A percentile compares a stretch with the other conserved stretches of the same genome.
These are phyloP conservation scores for Sabellastarte sp. DNA, from an alignment of 2,888 invertebrate species.

Conservation along the genomic window DNA sequence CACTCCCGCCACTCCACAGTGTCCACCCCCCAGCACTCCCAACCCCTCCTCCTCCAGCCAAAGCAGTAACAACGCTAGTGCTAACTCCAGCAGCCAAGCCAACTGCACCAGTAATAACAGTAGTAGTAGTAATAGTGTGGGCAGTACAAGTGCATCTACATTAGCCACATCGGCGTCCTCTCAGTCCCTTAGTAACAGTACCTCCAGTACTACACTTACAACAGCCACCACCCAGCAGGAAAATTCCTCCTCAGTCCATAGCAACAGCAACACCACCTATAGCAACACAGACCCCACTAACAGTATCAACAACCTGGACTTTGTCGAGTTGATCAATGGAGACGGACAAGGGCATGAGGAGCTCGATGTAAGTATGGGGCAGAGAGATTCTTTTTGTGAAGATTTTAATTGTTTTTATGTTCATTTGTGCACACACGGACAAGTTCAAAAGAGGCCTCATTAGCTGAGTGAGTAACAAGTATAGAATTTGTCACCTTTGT, in stretches of 20 bases:
- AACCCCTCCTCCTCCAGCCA: conserved; percentile 4
- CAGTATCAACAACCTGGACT: conserved; percentile 59
- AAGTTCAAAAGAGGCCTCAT: too few species aligned
- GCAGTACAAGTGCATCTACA: conserved; percentile 1
- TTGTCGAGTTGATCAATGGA: conserved; percentile 91
- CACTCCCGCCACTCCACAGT: conserved; percentile 13
- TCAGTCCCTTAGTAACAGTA: conserved; percentile 8
- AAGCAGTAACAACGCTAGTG: not conserved
- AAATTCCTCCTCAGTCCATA: conserved; percentile 2
- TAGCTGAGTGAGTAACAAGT: too few species aligned
- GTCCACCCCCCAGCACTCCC: conserved; percentile 2
- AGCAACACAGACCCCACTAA: too few species aligned
- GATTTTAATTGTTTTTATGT: too few species aligned
- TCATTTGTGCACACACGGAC: too few species aligned
- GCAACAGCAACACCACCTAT: conserved; percentile 1
- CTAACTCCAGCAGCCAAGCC: not conserved
- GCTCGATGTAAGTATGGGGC: conserved; percentile 89
- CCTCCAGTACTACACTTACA: not conserved
- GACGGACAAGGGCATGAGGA: conserved; percentile 81
- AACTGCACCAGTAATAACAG: not conserved
- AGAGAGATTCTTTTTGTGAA: too few species aligned
- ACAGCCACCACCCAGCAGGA: conserved; percentile 1
- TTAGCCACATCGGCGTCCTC: not conserved
- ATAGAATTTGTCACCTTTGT: too few species aligned
- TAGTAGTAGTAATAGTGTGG: not conserved